Percentiles rank a stretch among this genome's conserved stretches.
Conservation (phyloP, 2,113 vertebrate species). For the Ptychochromis oligacanthus region DNA sequence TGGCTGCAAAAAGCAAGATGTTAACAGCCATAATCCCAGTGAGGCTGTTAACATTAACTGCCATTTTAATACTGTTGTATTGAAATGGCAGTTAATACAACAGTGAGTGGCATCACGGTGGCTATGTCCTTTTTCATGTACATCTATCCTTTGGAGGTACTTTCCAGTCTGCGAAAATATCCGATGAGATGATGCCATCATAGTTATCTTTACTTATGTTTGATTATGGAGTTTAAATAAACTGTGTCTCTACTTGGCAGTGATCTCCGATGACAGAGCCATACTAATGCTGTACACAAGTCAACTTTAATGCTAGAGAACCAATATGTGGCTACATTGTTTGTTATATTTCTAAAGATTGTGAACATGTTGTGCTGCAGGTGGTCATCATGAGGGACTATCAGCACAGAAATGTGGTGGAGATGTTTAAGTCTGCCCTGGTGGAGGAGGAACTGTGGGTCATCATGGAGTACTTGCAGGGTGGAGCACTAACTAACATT, state of each 20-base stretch:
- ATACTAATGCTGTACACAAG: background rate
- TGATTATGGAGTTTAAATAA: background rate
- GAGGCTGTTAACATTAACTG: too few relatives aligned
- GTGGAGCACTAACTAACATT: constrained; percentile 92
- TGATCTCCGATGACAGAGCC: background rate
- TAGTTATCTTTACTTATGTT: background rate
- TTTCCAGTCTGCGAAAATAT: background rate
- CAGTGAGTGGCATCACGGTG: background rate
- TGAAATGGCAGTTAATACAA: background rate
- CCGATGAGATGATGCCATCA: background rate
- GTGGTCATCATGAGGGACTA: constrained; percentile 98
- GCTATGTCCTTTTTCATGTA: background rate
- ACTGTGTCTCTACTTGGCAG: background rate
- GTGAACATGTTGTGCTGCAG: constrained; percentile 70
- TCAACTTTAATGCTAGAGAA: background rate
- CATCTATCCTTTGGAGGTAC: background rate
- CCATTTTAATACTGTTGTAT: too few relatives aligned
- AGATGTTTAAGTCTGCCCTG: constrained; percentile 94
- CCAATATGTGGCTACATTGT: background rate
- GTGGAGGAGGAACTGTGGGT: constrained; percentile 96
- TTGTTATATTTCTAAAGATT: background rate
- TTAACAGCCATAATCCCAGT: too few relatives aligned
- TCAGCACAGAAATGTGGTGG: constrained; percentile 88
- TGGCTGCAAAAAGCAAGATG: background rate
- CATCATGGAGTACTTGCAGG: constrained; percentile 95